A percentile compares a stretch with the other conserved stretches of the same genome.
These are phyloP conservation scores for Cygnus atratus DNA, from an alignment of 2,113 vertebrate genomes.

Conservation along the genomic window DNA sequence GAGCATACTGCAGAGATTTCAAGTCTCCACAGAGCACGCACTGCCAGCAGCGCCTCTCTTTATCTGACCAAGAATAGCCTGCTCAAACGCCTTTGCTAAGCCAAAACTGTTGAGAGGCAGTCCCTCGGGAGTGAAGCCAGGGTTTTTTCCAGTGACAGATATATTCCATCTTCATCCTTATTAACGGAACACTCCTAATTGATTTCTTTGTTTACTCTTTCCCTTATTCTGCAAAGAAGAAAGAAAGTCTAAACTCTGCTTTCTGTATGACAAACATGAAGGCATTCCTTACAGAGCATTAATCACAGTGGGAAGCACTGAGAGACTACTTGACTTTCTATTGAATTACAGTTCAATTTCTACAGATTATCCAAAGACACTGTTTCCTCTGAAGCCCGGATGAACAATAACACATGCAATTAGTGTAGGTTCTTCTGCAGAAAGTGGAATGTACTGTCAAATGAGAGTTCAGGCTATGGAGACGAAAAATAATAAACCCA, in stretches of 20 bases:
- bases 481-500: neutral
- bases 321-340: neutral
- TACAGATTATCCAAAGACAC: neutral
- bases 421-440: neutral
- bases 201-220: slow-evolving; percentile 30
- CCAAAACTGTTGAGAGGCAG: slow-evolving; percentile 10
- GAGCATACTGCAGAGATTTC: slow-evolving; percentile 26
- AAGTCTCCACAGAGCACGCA: neutral
- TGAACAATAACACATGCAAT: neutral
- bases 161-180: slow-evolving; percentile 23
- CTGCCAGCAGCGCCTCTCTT: slow-evolving; percentile 16
- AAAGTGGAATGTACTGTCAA: neutral
- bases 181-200: slow-evolving; percentile 22
- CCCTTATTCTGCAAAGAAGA: slow-evolving; percentile 1
- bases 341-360: neutral
- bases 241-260: neutral
- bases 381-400: neutral
- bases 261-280: neutral
- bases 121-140: neutral
- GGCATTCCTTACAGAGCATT: neutral
- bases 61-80: slow-evolving; percentile 38
- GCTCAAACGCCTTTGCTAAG: neutral
- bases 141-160: slow-evolving; percentile 40
- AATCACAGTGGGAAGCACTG: neutral
- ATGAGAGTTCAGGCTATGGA: neutral